Evolutionary conservation across 2,888 invertebrate genomes (phyloP), one percentile per base, ranked within the genome.

Genomic region (Andrena dorsata): DNA sequence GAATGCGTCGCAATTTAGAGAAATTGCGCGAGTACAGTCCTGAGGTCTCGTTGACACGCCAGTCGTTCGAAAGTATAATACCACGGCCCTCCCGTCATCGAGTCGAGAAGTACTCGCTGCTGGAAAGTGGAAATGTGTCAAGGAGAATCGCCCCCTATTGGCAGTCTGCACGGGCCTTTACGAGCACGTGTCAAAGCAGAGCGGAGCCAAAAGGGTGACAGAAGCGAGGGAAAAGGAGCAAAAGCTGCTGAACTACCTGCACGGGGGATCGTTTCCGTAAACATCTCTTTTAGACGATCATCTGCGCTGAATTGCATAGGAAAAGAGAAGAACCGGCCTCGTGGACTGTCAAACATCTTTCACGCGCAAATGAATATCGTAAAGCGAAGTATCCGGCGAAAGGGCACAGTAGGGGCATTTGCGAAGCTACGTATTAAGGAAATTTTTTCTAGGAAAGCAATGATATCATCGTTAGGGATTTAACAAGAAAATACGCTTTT

Each of bases 1-100:
- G 63, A 80, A 81, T 70, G 47, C 60, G 5, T 32, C 16, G 61
- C 28, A 56, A 70, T 61, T 66, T 16, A 61, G 16, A 49, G 16
- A 56, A 75, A 28, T n/a, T n/a, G 30, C 51, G 41, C 61, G 16
- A 23, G 7, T n/a, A n/a, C 2, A 63, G 2, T 2, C 26, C 64
- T 10, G 41, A 63, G 64, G 58, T 60, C n/a, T 20, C 20, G 63
- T 80, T 32, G 58, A 47, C 58, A 20, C 71, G 53, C 41, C 20
- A 49, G 49, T 41, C 47, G 78, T 64, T 72, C 41, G 35, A 32
- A 64, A 56, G 26, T 20, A 32, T 32, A 13, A 2, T 6, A 23
- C 13, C 64, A 1, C 20, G 2, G 2, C 30, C 20, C 51, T 51
- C 20, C 8, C 20, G 20, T 51, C 13, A 16, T 26, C 20, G 4